Evolutionary conservation across 1,140 invertebrate genomes (phyloP).

Genomic region (Ephestia elutella): DNA sequence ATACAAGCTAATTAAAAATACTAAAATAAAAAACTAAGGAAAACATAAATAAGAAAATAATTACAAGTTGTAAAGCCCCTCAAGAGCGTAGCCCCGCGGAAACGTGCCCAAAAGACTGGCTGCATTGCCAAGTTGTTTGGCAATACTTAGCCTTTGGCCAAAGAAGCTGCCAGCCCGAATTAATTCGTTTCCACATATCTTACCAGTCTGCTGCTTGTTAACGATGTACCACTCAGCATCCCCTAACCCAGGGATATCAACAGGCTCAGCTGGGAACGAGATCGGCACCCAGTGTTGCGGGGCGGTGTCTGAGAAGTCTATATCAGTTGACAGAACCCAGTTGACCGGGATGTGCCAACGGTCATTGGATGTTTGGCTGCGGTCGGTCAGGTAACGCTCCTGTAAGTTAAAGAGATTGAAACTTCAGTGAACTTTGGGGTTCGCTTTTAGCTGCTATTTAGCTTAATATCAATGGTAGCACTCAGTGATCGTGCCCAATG

Average conservation of each 20-base stretch:
- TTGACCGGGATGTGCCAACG: conserved; percentile 65
- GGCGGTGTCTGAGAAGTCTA: conserved; percentile 55
- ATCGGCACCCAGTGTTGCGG: conserved; percentile 44
- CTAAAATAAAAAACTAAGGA: too few relatives aligned
- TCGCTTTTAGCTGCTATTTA: not conserved
- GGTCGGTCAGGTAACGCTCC: conserved; percentile 51
- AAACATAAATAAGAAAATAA: too few relatives aligned
- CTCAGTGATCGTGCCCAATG: too few relatives aligned
- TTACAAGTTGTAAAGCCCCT: too few relatives aligned
- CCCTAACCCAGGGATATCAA: conserved; percentile 45
- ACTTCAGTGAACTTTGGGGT: too few relatives aligned
- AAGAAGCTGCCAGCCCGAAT: too few relatives aligned
- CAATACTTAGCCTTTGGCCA: too few relatives aligned
- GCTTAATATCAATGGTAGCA: too few relatives aligned
- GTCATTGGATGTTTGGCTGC: conserved; percentile 29
- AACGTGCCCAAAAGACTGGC: too few relatives aligned
- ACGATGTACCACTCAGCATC: conserved; percentile 75
- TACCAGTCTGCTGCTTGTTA: conserved; percentile 78
- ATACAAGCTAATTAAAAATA: too few relatives aligned
- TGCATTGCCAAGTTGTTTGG: too few relatives aligned
- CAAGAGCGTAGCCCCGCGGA: too few relatives aligned
- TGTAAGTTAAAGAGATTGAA: conserved; percentile 17
- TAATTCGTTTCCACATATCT: conserved; percentile 5
- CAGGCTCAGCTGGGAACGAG: conserved; percentile 29
- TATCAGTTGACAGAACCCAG: conserved; percentile 50